phyloP scores from a whole-genome alignment of 2,113 vertebrate genomes.

The Conger conger region DNA sequence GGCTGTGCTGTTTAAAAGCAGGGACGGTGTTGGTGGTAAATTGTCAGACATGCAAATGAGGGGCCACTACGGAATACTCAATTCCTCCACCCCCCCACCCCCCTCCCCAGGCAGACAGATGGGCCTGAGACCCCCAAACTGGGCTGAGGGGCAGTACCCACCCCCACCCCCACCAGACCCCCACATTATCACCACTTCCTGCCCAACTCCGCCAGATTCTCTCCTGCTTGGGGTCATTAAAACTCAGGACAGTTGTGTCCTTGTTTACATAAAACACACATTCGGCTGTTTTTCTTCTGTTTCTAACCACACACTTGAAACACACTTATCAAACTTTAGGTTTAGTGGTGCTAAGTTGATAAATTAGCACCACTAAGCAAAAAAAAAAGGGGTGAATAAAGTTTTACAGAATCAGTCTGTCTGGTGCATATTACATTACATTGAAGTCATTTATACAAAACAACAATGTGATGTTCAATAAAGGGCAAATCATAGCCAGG shows the following conservation, averaged over 20 bases:
- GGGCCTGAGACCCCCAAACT: constrained; percentile 47
- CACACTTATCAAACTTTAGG: background rate
- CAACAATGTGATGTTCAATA: too few species aligned
- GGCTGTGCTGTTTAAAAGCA: constrained; percentile 41
- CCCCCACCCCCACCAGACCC: constrained; percentile 45
- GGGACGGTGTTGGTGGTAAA: constrained; percentile 66
- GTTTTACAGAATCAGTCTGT: too few species aligned
- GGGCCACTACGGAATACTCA: constrained; percentile 70
- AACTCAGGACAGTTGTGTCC: background rate
- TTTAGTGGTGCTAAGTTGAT: too few species aligned
- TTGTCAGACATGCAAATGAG: constrained; percentile 73
- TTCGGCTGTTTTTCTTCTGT: constrained; percentile 1
- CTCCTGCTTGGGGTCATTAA: background rate
- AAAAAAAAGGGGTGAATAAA: too few species aligned
- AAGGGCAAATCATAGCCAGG: too few species aligned
- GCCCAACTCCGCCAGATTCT: background rate
- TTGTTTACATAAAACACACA: constrained; percentile 8
- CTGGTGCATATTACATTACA: too few species aligned
- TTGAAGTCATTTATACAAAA: too few species aligned
- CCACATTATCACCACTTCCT: constrained; percentile 44
- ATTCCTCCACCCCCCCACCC: constrained; percentile 60
- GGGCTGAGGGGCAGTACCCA: background rate
- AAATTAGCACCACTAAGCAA: too few species aligned
- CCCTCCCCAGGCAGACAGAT: constrained; percentile 58
- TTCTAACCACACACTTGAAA: background rate